phyloP scores from a whole-genome alignment of 2,888 invertebrate species.

The Zeuzera pyrina region DNA sequence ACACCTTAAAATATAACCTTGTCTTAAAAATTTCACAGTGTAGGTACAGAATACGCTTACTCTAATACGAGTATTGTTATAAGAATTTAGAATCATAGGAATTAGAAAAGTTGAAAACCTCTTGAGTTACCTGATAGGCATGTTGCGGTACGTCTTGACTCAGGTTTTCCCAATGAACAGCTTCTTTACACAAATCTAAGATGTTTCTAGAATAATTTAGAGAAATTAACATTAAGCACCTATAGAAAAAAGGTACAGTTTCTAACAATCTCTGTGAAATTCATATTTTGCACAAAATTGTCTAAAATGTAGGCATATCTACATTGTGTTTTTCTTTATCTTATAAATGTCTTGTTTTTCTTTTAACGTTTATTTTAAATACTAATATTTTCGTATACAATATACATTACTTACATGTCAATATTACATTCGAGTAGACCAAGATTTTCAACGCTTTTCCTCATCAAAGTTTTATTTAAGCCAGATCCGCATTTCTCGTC shows the following conservation, averaged over 20 bases:
- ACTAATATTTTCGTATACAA: neutral
- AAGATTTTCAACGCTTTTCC: conserved; percentile 74
- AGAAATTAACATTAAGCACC: neutral
- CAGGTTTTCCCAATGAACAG: conserved; percentile 81
- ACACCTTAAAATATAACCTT: conserved; percentile 57
- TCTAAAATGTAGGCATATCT: too few relatives aligned
- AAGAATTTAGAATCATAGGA: conserved; percentile 1
- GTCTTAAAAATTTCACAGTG: too few relatives aligned
- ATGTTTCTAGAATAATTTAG: conserved; percentile 72
- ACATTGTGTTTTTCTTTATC: neutral
- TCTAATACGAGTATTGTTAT: neutral
- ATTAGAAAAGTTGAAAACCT: neutral
- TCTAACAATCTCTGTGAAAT: neutral
- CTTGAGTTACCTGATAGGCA: conserved; percentile 71
- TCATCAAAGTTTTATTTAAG: conserved; percentile 81
- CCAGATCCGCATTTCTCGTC: conserved; percentile 73
- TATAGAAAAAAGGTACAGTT: neutral
- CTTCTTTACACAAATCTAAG: conserved; percentile 80
- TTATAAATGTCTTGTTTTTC: neutral
- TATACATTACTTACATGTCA: conserved; percentile 71
- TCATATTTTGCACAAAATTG: neutral
- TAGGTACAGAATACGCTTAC: neutral
- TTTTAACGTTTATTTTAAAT: neutral
- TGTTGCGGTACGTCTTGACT: conserved; percentile 79
- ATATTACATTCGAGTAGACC: conserved; percentile 86